These are phyloP conservation scores for Brachionus sp. DNA, from an alignment of 1,140 invertebrate genomes.

Conservation along the genomic window DNA sequence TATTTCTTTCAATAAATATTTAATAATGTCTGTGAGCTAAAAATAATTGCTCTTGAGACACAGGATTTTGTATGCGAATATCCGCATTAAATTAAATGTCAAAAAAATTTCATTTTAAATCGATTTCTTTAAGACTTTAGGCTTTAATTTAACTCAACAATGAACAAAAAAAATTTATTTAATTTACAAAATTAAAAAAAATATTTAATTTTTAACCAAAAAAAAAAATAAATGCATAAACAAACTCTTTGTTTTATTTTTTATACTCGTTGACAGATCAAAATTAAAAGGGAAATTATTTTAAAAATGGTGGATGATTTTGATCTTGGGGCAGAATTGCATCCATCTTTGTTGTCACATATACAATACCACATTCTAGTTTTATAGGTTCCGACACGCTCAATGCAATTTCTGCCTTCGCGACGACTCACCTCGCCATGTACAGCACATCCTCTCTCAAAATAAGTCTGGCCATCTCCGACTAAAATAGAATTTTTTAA, in stretches of 20 bases:
- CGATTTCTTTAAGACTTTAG: too few relatives aligned
- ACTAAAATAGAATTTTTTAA: not conserved
- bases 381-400: slow-evolving; percentile 43
- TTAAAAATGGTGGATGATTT: not conserved
- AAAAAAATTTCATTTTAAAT: too few relatives aligned
- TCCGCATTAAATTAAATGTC: too few relatives aligned
- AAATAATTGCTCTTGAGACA: too few relatives aligned
- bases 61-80: too few relatives aligned
- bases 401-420: slow-evolving; percentile 46
- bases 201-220: too few relatives aligned
- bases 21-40: too few relatives aligned
- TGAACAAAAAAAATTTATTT: too few relatives aligned
- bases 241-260: not conserved
- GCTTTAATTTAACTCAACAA: too few relatives aligned
- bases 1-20: too few relatives aligned
- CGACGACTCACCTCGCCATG: slow-evolving; percentile 40
- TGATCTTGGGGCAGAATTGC: not conserved
- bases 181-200: too few relatives aligned
- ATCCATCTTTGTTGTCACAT: slow-evolving; percentile 46
- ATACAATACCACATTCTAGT: slow-evolving; percentile 46
- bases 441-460: slow-evolving; percentile 22
- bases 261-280: not conserved
- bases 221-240: too few relatives aligned
- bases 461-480: slow-evolving; percentile 43
- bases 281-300: not conserved